Evolutionary conservation across 2,113 vertebrate genomes (phyloP), one percentile per base, ranked within the genome.

Genomic region (Chionis minor): DNA sequence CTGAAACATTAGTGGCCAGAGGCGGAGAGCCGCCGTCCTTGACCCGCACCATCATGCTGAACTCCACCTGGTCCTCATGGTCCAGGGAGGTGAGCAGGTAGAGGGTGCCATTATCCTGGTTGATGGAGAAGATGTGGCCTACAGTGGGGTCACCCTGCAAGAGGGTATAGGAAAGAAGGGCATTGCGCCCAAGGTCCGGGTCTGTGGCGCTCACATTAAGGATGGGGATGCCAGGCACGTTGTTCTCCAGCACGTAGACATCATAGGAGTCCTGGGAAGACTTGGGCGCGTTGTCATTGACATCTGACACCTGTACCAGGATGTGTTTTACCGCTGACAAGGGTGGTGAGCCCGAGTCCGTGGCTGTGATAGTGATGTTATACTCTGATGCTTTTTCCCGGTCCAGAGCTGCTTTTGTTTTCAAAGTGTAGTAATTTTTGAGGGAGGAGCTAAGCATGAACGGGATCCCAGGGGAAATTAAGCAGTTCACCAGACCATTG

Each of bases 241-340:
- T 98, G 67, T 99, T 99, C 93, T 99, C 99, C 22, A 97, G 98
- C 19, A 99, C 97, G 35, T 99, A 99, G 4, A 99, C 98, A 42
- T 98, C 98, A 6, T 99, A 99, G 14, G 97, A 98, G n/a, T 98
- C 73, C 51, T 99, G 98, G 14, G 97, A 92, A 26, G 98, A 94
- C 24, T 93, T 85, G n/a, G 99, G 99, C 0, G 97, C 88, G 0
- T 98, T 98, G 97, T 98, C 98, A 1, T 98, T 98, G 96, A 98
- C 82, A 74, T 98, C 98, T 5, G 98, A 98, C 67, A 98, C 97
- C 56, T 96, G 97, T 51, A 98, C 97, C 33, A 92, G 70, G 59
- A 99, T 97, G 10, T 96, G 95, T 13, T 98, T 98, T 14, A 97
- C 90, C 1, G 82, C 97, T 14, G 96, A 97, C 59, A 98, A 97